Conservation (phyloP, 2,797 vertebrate species). For the Myotis daubentonii region DNA sequence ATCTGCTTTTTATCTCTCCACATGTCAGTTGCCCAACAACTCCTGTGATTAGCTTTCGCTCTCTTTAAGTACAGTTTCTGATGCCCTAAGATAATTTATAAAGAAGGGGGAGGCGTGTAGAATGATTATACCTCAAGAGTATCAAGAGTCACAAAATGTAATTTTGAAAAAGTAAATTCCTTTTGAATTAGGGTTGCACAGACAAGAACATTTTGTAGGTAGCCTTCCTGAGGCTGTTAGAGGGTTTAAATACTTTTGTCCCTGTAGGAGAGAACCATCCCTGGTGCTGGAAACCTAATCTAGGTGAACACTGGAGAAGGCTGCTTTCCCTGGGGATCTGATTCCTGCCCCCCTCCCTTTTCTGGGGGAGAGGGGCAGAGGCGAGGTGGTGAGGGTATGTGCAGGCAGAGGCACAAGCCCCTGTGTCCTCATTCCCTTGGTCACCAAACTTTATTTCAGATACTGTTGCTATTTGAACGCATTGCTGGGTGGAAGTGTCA, state of each 20-base stretch:
- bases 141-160: neutral
- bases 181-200: neutral
- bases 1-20: neutral
- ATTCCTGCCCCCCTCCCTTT: neutral
- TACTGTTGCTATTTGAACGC: slow-evolving; percentile 60
- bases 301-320: neutral
- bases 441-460: slow-evolving; percentile 74
- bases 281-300: neutral
- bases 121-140: neutral
- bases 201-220: neutral
- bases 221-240: neutral
- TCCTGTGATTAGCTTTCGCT: slow-evolving; percentile 37
- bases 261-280: neutral
- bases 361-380: neutral
- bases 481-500: slow-evolving; percentile 66
- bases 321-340: slow-evolving; percentile 26
- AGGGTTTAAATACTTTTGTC: neutral
- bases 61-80: slow-evolving; percentile 34
- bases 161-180: neutral
- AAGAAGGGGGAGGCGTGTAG: neutral
- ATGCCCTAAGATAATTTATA: neutral
- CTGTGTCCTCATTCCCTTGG: slow-evolving; percentile 62
- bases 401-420: neutral
- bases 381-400: neutral
- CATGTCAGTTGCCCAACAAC: neutral